A percentile compares a stretch with the other conserved stretches of the same genome.
phyloP scores from a whole-genome alignment of 1,140 invertebrate species.

The Drosophila cardini region DNA sequence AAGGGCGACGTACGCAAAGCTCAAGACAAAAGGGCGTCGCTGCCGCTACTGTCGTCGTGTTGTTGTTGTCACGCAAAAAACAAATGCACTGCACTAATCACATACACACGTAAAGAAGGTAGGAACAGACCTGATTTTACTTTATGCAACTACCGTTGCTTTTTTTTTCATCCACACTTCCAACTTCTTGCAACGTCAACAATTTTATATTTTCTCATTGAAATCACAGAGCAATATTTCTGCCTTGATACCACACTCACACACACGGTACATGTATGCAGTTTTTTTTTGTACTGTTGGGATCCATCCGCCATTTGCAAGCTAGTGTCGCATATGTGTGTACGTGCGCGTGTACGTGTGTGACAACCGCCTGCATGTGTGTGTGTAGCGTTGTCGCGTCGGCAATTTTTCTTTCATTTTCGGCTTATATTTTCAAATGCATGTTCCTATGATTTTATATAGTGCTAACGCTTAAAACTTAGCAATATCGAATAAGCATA shows the following conservation, averaged over 20 bases:
- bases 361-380: slow-evolving; percentile 42
- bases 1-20: slow-evolving; percentile 50
- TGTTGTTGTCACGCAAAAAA: slow-evolving; percentile 41
- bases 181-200: slow-evolving; percentile 76
- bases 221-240: slow-evolving; percentile 54
- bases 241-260: slow-evolving; percentile 32
- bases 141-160: slow-evolving; percentile 49
- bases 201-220: slow-evolving; percentile 70
- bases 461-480: slow-evolving; percentile 36
- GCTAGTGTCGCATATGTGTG: slow-evolving; percentile 55
- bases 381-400: slow-evolving; percentile 68
- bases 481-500: slow-evolving; percentile 28
- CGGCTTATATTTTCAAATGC: slow-evolving; percentile 32
- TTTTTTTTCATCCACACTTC: slow-evolving; percentile 46
- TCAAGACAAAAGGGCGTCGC: slow-evolving; percentile 78
- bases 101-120: slow-evolving; percentile 29
- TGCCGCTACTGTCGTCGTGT: slow-evolving; percentile 21
- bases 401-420: slow-evolving; percentile 66
- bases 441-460: slow-evolving; percentile 32
- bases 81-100: slow-evolving; percentile 57
- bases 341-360: slow-evolving; percentile 48
- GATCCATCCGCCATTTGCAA: slow-evolving; percentile 81
- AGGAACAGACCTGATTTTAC: slow-evolving; percentile 34
- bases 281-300: slow-evolving; percentile 60
- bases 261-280: slow-evolving; percentile 56